Conservation (phyloP, 2,797 vertebrate genomes). For the Lagorchestes hirsutus region DNA sequence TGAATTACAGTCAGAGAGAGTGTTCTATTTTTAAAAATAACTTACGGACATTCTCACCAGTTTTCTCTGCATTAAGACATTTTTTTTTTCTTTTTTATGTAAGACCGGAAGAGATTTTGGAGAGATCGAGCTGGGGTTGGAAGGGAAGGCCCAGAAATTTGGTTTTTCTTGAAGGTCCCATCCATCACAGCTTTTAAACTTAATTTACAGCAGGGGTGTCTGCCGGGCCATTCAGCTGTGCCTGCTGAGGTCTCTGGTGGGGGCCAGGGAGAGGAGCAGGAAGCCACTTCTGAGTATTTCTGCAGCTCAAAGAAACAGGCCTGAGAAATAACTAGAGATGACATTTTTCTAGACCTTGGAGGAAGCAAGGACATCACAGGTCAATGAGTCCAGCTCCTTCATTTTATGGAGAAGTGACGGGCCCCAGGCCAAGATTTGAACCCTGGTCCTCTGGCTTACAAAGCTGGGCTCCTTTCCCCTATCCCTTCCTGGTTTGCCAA, state of each 20-base stretch:
- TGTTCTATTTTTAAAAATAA: conserved; percentile 74
- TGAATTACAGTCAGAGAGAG: conserved; percentile 74
- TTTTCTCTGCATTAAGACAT: neutral
- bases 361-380: neutral
- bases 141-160: neutral
- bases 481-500: neutral
- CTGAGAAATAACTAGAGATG: neutral
- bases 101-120: neutral
- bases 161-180: neutral
- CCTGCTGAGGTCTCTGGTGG: conserved; percentile 6
- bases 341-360: neutral
- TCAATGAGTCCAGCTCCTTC: neutral
- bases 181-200: conserved; percentile 68
- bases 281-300: conserved; percentile 35
- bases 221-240: conserved; percentile 50
- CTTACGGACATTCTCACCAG: neutral
- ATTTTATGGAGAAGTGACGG: neutral
- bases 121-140: neutral
- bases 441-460: neutral
- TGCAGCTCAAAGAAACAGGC: conserved; percentile 26
- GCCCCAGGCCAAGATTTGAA: neutral
- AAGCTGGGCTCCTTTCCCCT: neutral
- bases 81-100: neutral
- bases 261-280: neutral
- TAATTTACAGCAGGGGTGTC: conserved; percentile 56